A percentile compares a stretch with the other conserved stretches of the same genome.
phyloP scores from a whole-genome alignment of 2,113 vertebrate genomes.

The Hassar affinis region DNA sequence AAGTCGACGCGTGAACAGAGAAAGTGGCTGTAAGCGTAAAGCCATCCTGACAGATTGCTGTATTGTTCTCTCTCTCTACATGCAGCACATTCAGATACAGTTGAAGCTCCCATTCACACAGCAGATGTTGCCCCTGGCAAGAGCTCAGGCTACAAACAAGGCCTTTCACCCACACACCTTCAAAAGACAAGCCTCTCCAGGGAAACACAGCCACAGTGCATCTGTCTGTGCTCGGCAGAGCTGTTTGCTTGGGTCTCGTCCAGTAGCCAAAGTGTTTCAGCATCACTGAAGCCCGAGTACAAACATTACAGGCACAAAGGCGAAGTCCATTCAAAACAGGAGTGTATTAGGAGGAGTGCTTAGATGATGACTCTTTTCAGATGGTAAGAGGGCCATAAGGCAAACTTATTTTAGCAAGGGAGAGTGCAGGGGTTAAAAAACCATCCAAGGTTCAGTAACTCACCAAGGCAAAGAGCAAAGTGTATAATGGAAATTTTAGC shows the following conservation, averaged over 20 bases:
- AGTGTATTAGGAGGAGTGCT: constrained; percentile 17
- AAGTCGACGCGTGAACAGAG: constrained; percentile 16
- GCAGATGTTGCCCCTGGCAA: constrained; percentile 74
- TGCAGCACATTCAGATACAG: constrained; percentile 57
- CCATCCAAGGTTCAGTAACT: not conserved
- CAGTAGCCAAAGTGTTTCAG: constrained; percentile 56
- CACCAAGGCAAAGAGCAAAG: not conserved
- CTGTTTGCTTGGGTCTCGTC: constrained; percentile 24
- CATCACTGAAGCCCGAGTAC: constrained; percentile 38
- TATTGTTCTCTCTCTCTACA: constrained; percentile 50
- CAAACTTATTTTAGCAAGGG: constrained; percentile 7
- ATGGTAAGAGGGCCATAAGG: constrained; percentile 8
- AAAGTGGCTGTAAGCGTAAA: constrained; percentile 27
- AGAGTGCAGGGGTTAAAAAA: constrained; percentile 3
- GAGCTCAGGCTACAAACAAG: constrained; percentile 56
- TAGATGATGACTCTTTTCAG: constrained; percentile 10
- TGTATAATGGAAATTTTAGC: not conserved
- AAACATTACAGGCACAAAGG: constrained; percentile 49
- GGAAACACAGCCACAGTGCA: constrained; percentile 51
- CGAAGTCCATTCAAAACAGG: constrained; percentile 1
- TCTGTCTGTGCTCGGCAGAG: constrained; percentile 38
- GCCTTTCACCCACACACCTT: constrained; percentile 55
- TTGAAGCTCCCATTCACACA: constrained; percentile 61
- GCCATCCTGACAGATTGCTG: constrained; percentile 60
- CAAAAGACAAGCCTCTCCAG: constrained; percentile 56